These are phyloP conservation scores for Oncorhynchus kisutch DNA, from an alignment of 2,113 vertebrate genomes.

Conservation along the genomic window DNA sequence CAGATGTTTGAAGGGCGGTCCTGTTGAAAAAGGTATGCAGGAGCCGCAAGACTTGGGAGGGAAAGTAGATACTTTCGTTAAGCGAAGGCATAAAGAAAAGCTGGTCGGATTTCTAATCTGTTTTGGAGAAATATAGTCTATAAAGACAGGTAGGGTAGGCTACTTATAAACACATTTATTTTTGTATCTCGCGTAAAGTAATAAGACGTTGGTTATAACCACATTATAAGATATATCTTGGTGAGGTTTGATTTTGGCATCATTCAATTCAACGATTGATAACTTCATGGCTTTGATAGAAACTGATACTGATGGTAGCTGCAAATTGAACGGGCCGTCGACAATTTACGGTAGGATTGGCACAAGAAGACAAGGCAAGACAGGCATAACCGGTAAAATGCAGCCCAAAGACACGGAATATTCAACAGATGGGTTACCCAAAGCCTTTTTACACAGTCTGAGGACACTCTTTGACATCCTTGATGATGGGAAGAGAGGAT, in stretches of 20 bases:
- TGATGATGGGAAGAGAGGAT: conserved; percentile 85
- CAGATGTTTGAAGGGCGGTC: conserved; percentile 68
- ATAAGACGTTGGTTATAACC: background rate
- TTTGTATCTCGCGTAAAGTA: background rate
- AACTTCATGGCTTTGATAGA: conserved; percentile 70
- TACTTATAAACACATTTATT: background rate
- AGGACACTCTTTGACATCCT: conserved; percentile 92
- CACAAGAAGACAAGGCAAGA: conserved; percentile 38
- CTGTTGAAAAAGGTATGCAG: conserved; percentile 49
- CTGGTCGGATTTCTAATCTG: background rate
- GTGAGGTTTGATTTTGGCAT: background rate
- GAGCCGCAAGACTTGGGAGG: background rate
- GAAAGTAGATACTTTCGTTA: conserved; percentile 4
- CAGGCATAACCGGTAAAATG: conserved; percentile 44
- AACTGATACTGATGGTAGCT: conserved; percentile 58
- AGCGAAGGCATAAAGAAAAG: background rate
- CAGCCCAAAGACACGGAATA: conserved; percentile 64
- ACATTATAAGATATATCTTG: background rate
- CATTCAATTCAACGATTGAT: conserved; percentile 4
- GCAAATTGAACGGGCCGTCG: conserved; percentile 54
- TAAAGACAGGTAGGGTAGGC: background rate
- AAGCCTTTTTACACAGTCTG: conserved; percentile 88
- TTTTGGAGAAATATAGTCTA: background rate
- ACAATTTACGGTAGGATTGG: conserved; percentile 42
- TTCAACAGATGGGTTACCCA: conserved; percentile 80